Evolutionary conservation across 1,140 invertebrate genomes (phyloP).

Genomic region (Bombus pascuorum): DNA sequence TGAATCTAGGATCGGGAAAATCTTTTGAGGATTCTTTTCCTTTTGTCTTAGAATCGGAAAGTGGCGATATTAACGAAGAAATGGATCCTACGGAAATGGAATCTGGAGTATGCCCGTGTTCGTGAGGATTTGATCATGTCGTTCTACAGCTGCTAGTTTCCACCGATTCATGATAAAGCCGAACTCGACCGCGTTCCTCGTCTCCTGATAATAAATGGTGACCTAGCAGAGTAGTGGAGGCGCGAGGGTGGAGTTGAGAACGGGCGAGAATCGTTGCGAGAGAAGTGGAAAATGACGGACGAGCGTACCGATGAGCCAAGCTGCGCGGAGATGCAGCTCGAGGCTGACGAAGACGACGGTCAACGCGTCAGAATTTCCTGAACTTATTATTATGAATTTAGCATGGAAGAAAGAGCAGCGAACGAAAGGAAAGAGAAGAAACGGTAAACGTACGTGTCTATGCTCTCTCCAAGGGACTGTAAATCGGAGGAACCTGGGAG

Average conservation of each 20-base stretch:
- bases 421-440: neutral
- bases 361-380: neutral
- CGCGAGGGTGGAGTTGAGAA: conserved; percentile 17
- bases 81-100: no score
- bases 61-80: neutral
- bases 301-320: neutral
- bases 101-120: rapidly evolving
- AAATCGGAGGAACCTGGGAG: neutral
- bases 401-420: neutral
- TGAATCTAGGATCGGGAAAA: neutral
- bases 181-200: neutral
- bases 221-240: conserved; percentile 25
- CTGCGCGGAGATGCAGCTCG: conserved; percentile 9
- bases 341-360: conserved; percentile 25
- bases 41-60: neutral
- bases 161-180: neutral
- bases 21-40: neutral
- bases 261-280: neutral
- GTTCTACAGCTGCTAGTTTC: neutral
- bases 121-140: neutral
- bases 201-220: conserved; percentile 56
- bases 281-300: conserved; percentile 2
- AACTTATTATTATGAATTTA: neutral
- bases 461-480: neutral
- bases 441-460: neutral